A percentile compares a stretch with the other conserved stretches of the same genome.
These are phyloP conservation scores for Centruroides sculpturatus DNA, from an alignment of 1,140 invertebrate species.

Conservation along the genomic window DNA sequence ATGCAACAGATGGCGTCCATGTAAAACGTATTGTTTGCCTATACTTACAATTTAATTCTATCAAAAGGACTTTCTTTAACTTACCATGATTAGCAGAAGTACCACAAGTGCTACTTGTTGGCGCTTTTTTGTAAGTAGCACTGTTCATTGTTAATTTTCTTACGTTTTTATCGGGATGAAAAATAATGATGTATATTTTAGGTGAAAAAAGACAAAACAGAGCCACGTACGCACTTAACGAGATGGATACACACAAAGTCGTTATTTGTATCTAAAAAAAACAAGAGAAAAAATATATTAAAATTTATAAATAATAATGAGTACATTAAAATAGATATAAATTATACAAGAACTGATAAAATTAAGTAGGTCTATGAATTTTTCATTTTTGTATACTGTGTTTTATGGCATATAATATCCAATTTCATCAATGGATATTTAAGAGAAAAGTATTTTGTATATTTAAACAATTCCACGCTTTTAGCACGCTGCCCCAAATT, in stretches of 20 bases:
- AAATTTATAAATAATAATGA: not conserved
- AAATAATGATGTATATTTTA: slow-evolving; percentile 39
- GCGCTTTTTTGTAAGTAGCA: slow-evolving; percentile 29
- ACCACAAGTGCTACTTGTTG: slow-evolving; percentile 23
- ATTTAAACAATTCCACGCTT: no score
- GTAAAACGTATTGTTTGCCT: no score
- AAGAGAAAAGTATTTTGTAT: no score
- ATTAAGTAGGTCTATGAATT: not conserved
- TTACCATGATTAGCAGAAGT: slow-evolving; percentile 26
- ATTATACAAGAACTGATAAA: no score
- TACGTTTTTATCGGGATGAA: slow-evolving; percentile 40
- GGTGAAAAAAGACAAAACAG: slow-evolving; percentile 38
- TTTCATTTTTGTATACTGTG: not conserved
- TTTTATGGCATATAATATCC: not conserved
- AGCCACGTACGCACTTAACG: slow-evolving; percentile 36
- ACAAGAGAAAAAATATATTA: not conserved
- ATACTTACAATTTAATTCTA: no score
- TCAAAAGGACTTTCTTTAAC: no score
- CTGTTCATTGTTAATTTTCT: slow-evolving; percentile 38
- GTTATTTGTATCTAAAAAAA: slow-evolving; percentile 36
- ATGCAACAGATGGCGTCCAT: no score
- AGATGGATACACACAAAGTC: slow-evolving; percentile 38
- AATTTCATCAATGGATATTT: no score
- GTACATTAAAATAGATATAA: no score
- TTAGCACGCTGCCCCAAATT: no score